Evolutionary conservation across 1,140 invertebrate species (phyloP).

Genomic region (Aricia agestis): DNA sequence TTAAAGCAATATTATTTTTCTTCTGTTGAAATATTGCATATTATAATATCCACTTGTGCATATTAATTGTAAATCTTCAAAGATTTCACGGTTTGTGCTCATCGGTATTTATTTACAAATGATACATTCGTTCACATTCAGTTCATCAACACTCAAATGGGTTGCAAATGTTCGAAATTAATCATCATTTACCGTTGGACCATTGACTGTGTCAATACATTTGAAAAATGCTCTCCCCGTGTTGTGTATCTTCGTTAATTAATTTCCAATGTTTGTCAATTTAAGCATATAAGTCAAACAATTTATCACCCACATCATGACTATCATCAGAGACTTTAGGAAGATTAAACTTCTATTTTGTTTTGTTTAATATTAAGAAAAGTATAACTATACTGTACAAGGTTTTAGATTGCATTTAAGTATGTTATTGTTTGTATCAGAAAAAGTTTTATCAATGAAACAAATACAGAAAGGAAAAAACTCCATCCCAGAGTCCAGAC

Average conservation of each 20-base stretch:
- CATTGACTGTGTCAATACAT: conserved; percentile 30
- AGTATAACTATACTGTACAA: no score
- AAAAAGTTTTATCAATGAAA: no score
- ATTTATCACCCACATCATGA: background rate
- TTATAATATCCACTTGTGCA: no score
- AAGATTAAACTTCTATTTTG: no score
- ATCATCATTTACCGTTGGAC: conserved; percentile 67
- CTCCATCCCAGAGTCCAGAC: no score
- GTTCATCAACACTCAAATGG: conserved; percentile 31
- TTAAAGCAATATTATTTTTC: no score
- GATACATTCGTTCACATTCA: background rate
- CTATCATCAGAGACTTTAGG: background rate
- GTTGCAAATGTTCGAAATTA: conserved; percentile 55
- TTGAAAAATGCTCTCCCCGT: background rate
- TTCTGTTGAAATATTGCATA: no score
- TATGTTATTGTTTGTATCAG: no score
- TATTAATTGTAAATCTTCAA: no score
- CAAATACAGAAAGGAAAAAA: no score
- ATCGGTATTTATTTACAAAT: background rate
- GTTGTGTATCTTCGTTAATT: conserved; percentile 59
- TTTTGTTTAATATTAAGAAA: no score
- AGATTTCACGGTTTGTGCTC: background rate
- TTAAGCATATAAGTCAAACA: background rate
- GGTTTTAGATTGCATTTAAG: no score
- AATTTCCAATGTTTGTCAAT: conserved; percentile 41